A percentile compares a stretch with the other conserved stretches of the same genome.
phyloP scores from a whole-genome alignment of 2,113 vertebrate species.

The Tor tambroides region DNA sequence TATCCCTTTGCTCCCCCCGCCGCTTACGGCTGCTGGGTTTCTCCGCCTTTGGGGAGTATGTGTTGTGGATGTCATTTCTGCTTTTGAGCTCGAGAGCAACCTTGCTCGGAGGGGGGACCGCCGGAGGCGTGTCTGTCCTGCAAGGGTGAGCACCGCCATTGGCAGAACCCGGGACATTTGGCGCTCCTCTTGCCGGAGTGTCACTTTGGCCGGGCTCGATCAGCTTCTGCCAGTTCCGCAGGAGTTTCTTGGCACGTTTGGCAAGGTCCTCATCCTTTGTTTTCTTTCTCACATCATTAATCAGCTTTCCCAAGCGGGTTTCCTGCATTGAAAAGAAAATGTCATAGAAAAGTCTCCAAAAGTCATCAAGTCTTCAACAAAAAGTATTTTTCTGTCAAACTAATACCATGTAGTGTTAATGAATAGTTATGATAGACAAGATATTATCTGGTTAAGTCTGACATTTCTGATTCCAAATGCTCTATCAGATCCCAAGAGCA shows the following conservation, averaged over 20 bases:
- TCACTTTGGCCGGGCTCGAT: slow-evolving; percentile 89
- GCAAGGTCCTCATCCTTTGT: slow-evolving; percentile 97
- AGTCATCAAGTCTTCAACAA: background rate
- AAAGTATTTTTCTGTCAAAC: background rate
- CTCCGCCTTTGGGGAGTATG: slow-evolving; percentile 87
- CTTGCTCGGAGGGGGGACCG: slow-evolving; percentile 75
- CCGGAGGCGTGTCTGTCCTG: slow-evolving; percentile 80
- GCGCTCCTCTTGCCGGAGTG: slow-evolving; percentile 69
- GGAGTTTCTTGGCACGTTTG: slow-evolving; percentile 95
- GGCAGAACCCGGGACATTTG: slow-evolving; percentile 79
- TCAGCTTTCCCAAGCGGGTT: slow-evolving; percentile 96
- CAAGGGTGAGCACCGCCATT: slow-evolving; percentile 90
- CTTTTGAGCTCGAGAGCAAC: slow-evolving; percentile 85
- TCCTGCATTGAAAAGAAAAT: slow-evolving; percentile 75
- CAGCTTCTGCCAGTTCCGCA: slow-evolving; percentile 95
- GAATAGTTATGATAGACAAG: background rate
- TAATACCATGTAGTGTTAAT: background rate
- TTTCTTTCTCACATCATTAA: slow-evolving; percentile 98
- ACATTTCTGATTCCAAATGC: background rate
- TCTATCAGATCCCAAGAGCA: background rate
- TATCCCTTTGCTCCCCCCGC: slow-evolving; percentile 85
- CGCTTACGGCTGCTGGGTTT: slow-evolving; percentile 86
- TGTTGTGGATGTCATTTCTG: slow-evolving; percentile 91
- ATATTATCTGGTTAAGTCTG: background rate
- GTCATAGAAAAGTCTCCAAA: background rate